These are phyloP conservation scores for Oncorhynchus gorbuscha DNA, from an alignment of 2,113 vertebrate genomes.

Conservation along the genomic window DNA sequence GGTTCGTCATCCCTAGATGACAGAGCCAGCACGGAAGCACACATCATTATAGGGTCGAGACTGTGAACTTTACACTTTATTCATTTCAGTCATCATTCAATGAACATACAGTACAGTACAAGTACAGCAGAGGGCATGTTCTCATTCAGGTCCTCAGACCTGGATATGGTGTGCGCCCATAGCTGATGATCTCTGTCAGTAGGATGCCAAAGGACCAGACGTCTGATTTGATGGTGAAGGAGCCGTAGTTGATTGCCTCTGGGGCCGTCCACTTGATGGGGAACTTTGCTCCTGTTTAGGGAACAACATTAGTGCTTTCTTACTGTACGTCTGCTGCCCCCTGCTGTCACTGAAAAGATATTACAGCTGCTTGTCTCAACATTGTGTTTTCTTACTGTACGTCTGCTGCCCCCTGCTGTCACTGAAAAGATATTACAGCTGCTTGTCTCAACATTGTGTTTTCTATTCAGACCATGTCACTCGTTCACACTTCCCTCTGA, in stretches of 20 bases:
- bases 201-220: conserved; percentile 98
- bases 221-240: conserved; percentile 96
- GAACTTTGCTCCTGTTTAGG: conserved; percentile 87
- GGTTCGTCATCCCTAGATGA: conserved; percentile 87
- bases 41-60: background rate
- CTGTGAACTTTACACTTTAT: too few relatives aligned
- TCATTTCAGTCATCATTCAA: too few relatives aligned
- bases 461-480: too few relatives aligned
- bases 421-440: background rate
- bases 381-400: background rate
- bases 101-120: too few relatives aligned
- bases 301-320: background rate
- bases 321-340: background rate
- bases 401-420: background rate
- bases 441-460: too few relatives aligned
- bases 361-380: too few relatives aligned
- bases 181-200: conserved; percentile 91
- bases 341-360: background rate
- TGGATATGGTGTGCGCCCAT: conserved; percentile 87
- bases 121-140: background rate
- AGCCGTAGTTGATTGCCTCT: conserved; percentile 93
- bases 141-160: conserved; percentile 44
- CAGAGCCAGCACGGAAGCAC: background rate
- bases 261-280: conserved; percentile 97
- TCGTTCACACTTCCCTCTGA: too few relatives aligned